Base-by-base conservation (phyloP, 1,140 invertebrate genomes). In the Paraescarpia echinospica region DNA sequence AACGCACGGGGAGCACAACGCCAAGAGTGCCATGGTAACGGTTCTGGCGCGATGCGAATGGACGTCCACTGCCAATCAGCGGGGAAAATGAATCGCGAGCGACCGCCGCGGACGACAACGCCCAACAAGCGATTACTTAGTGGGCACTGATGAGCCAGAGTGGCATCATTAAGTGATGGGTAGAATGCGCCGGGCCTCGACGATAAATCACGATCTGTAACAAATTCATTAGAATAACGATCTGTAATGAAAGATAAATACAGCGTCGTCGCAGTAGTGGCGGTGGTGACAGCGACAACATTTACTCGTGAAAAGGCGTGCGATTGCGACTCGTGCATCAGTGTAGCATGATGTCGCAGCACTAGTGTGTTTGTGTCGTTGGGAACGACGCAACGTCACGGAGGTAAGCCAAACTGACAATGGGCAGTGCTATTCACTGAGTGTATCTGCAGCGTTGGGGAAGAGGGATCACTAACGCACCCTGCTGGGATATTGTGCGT, bases 201-300 rank as follows among this genome's bases (percentile, higher is more conserved):
- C 59, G 59, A 77, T 77, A 77, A 77, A 77, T 77, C 59, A 77
- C 59, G 59, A 77, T 77, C 59, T 6, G 59, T 77, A 77, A 77
- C 59, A 77, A 77, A 77, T 77, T 77, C 59, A 77, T 77, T 77
- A 77, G 59, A 77, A 77, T 77, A 77, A 77, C 59, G 59, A 77
- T 77, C 59, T 77, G 59, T 77, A 77, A 77, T 77, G 59, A 77
- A 77, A 77, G 59, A 77, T 77, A 77, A 77, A 77, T 77, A 77
- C 59, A 77, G 59, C 59, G 2, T 77, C 59, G 59, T 22, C 59
- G 0, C 59, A 14, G 59, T 27, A 18, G 59, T 77, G 59, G 59
- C 59, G 59, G 59, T 77, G 59, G 22, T 27, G 41, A 27, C 59
- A 77, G 22, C 12, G 59, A 27, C 59, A 18, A 18, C 27, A 18